Base-by-base conservation (phyloP, 2,113 vertebrate species). In the Gobiocypris rarus region DNA sequence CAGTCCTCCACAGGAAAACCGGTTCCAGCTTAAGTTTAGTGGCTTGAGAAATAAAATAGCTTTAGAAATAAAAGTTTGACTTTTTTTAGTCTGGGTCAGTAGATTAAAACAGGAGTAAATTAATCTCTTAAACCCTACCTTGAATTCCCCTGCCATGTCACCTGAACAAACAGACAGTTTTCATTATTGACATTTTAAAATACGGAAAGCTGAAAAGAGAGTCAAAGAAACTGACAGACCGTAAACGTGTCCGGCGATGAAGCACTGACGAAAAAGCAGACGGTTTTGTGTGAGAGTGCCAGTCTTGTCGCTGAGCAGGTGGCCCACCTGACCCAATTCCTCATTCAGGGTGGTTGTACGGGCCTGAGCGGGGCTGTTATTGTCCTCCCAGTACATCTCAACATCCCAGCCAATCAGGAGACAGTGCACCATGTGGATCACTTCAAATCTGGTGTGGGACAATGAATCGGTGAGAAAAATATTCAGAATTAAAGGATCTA, bases 251-350 rank as follows among this genome's bases (percentile, higher is more conserved):
- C 96, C 96, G 0, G 90, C 91, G 22, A 99, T 88, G 67, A 97
- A 98, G 93, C 98, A 99, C 56, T 97, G 97, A 86, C 95, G 95
- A 93, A 99, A 96, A 71, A 94, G 94, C 92, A 99, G 95, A 22
- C 92, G 19, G 84, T 99, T 99, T 90, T 97, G 96, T 0, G 98
- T 99, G 54, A 99, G 93, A 0, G 97, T 99, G 83, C 98, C 97
- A 0, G 97, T 99, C 93, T 99, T 99, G 94, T 99, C 98, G 0
- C 96, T 97, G 91, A 99, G 96, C 87, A 99, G 79, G 75, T 95
- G 96, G 28, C 94, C 92, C n/a, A 99, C 93, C 92, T 98, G 98
- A 59, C 98, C 98, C 1, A 99, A 94, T 87, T 96, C 95, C 88
- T 98, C 96, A 0, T 84, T 97, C 71, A 99, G 94, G 78, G 95